Evolutionary conservation across 2,797 vertebrate genomes (phyloP).

Genomic region (Aldrovandia affinis): DNA sequence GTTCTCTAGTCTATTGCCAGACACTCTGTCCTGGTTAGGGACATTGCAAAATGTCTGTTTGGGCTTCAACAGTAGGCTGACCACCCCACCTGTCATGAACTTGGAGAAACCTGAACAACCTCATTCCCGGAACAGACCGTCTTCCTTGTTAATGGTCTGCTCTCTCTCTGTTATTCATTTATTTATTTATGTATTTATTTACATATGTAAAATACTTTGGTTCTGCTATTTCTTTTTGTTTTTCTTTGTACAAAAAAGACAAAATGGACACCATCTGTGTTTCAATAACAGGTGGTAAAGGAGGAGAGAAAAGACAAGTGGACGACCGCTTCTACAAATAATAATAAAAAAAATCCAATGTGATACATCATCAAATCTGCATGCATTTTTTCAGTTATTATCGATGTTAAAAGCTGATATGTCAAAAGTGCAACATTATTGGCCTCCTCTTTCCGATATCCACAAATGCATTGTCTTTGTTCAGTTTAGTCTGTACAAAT

Average conservation of each 20-base stretch:
- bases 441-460: no score
- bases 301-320: neutral
- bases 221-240: neutral
- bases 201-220: neutral
- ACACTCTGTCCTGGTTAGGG: neutral
- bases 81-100: neutral
- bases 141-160: neutral
- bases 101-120: neutral
- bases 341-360: constrained; percentile 1
- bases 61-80: neutral
- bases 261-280: neutral
- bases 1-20: neutral
- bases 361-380: neutral
- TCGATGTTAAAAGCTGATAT: neutral
- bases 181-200: constrained; percentile 21
- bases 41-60: neutral
- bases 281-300: neutral
- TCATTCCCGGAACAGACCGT: neutral
- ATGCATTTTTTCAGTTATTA: neutral
- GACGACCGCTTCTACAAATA: neutral
- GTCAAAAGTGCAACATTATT: neutral
- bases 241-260: neutral
- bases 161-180: neutral
- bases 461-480: no score
- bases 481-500: no score